Conservation (phyloP, 2,797 vertebrate genomes). For the Pseudochromis fuscus region DNA sequence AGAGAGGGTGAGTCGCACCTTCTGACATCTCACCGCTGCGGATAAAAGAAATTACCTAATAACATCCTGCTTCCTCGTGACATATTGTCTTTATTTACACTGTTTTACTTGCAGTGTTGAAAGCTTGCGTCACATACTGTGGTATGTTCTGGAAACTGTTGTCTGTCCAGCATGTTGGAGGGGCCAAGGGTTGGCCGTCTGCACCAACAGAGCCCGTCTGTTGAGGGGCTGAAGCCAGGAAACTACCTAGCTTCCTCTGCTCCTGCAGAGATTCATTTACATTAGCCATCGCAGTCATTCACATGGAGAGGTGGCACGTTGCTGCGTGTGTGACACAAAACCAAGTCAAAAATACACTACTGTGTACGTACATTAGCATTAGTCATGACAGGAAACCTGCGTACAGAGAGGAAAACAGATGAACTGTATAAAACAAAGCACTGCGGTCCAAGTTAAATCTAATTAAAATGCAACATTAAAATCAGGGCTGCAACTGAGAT, state of each 20-base stretch:
- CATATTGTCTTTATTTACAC: constrained; percentile 18
- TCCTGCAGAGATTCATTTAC: constrained; percentile 74
- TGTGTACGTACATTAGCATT: constrained; percentile 1
- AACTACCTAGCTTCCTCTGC: constrained; percentile 77
- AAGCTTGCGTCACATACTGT: constrained; percentile 52
- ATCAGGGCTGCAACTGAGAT: no score
- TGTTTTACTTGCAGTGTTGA: constrained; percentile 20
- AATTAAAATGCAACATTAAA: no score
- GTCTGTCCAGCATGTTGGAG: constrained; percentile 72
- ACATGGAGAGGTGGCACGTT: constrained; percentile 35
- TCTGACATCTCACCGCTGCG: constrained; percentile 3
- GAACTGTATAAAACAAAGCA: no score
- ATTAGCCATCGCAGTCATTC: constrained; percentile 68
- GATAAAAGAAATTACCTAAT: constrained; percentile 1
- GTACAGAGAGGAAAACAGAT: no score
- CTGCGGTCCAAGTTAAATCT: no score
- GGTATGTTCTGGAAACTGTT: constrained; percentile 69
- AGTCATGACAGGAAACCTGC: neutral
- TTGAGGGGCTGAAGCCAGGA: constrained; percentile 75
- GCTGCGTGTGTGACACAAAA: constrained; percentile 5
- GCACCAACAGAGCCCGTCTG: constrained; percentile 80
- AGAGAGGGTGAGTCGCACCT: constrained; percentile 90
- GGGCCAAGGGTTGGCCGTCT: constrained; percentile 68
- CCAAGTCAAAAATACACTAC: neutral
- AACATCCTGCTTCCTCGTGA: neutral